A percentile compares a stretch with the other conserved stretches of the same genome.
Conservation (phyloP, 2,113 vertebrate species). For the Prinia subflava region DNA sequence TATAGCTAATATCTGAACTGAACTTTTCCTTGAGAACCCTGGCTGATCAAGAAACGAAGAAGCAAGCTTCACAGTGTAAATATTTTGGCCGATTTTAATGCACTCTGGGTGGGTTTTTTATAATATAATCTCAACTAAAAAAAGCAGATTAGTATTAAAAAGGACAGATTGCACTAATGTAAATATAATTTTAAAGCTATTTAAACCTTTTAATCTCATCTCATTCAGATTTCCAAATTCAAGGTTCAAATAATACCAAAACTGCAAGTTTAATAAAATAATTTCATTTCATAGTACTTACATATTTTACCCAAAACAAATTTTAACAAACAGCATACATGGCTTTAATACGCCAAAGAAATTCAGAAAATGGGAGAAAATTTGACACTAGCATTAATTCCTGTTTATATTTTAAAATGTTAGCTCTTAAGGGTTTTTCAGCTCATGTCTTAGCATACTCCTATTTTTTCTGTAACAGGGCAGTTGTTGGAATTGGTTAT, state of each 20-base stretch:
- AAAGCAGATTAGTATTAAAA: slow-evolving; percentile 72
- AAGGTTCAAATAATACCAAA: slow-evolving; percentile 65
- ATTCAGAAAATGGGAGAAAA: not conserved
- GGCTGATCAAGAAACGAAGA: slow-evolving; percentile 1
- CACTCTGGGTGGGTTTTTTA: not conserved
- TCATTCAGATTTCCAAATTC: slow-evolving; percentile 70
- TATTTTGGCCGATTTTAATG: slow-evolving; percentile 37
- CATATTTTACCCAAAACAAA: slow-evolving; percentile 35
- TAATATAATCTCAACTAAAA: slow-evolving; percentile 57
- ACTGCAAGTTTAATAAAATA: slow-evolving; percentile 48
- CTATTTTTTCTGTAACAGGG: slow-evolving; percentile 17
- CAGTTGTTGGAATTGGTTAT: slow-evolving; percentile 51
- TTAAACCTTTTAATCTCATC: slow-evolving; percentile 77
- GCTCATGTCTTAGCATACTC: not conserved
- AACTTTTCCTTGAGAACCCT: slow-evolving; percentile 80
- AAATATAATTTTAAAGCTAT: slow-evolving; percentile 79
- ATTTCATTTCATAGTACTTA: slow-evolving; percentile 18
- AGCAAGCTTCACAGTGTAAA: slow-evolving; percentile 13
- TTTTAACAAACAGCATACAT: slow-evolving; percentile 1
- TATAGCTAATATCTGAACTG: slow-evolving; percentile 86
- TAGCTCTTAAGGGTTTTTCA: slow-evolving; percentile 5
- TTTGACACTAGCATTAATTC: not conserved
- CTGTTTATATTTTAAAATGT: slow-evolving; percentile 12
- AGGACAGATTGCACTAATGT: slow-evolving; percentile 76
- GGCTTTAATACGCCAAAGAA: not conserved